A percentile compares a stretch with the other conserved stretches of the same genome.
phyloP scores from a whole-genome alignment of 2,113 vertebrate species.

The Scatophagus argus region DNA sequence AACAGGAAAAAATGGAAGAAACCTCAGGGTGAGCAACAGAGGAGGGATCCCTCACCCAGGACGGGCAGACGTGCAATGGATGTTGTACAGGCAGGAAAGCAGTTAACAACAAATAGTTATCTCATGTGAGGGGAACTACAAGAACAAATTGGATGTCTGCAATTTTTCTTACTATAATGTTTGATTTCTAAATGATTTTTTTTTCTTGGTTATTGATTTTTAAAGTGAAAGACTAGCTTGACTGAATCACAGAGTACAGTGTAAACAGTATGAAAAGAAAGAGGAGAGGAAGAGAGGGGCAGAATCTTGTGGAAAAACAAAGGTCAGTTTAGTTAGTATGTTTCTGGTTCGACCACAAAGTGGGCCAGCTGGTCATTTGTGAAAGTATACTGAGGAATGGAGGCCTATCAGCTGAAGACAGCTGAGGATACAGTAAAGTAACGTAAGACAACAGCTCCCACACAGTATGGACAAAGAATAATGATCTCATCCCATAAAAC shows the following conservation, averaged over 20 bases:
- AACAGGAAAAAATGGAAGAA: no score
- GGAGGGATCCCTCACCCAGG: no score
- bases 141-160: not conserved
- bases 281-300: not conserved
- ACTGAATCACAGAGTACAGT: not conserved
- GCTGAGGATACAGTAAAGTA: conserved; percentile 17
- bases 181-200: not conserved
- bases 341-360: not conserved
- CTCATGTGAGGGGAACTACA: not conserved
- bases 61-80: no score
- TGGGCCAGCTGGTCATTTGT: conserved; percentile 16
- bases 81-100: no score
- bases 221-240: not conserved
- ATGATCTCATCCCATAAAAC: conserved; percentile 6
- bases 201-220: not conserved
- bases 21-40: no score
- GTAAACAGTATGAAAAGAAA: not conserved
- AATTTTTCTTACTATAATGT: not conserved
- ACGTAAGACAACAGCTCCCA: conserved; percentile 21
- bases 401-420: conserved; percentile 27
- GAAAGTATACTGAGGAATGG: conserved; percentile 23
- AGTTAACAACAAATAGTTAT: no score
- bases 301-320: conserved; percentile 18
- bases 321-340: not conserved
- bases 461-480: conserved; percentile 9